Evolutionary conservation across 2,797 vertebrate species (phyloP).

Genomic region (Vipera ursinii): DNA sequence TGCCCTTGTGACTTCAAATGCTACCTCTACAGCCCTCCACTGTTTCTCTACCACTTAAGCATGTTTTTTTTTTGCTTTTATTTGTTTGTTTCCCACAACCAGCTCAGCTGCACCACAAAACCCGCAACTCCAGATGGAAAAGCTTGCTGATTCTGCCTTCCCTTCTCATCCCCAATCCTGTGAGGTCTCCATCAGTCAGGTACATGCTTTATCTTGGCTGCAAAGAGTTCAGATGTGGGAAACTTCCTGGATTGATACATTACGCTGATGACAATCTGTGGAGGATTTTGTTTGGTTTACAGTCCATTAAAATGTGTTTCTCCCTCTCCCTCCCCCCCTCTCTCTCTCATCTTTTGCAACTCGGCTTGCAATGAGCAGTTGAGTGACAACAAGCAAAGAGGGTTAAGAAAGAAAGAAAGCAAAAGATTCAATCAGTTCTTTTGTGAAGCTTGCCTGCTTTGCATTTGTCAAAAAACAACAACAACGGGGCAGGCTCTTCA

Average conservation of each 20-base stretch:
- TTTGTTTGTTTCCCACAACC: constrained; percentile 30
- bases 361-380: constrained; percentile 64
- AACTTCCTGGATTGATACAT: constrained; percentile 36
- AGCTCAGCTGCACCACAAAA: constrained; percentile 58
- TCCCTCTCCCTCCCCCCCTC: too few species aligned
- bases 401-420: background rate
- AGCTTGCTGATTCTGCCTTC: constrained; percentile 63
- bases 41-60: background rate
- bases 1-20: too few species aligned
- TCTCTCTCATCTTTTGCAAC: constrained; percentile 54
- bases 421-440: constrained; percentile 70
- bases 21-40: background rate
- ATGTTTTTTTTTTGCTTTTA: constrained; percentile 31
- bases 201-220: constrained; percentile 46
- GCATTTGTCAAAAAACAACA: constrained; percentile 47
- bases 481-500: constrained; percentile 47
- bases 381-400: constrained; percentile 62
- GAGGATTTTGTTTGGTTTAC: constrained; percentile 56
- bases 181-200: constrained; percentile 61
- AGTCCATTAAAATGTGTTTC: constrained; percentile 57
- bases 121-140: constrained; percentile 60
- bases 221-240: constrained; percentile 56
- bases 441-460: constrained; percentile 70
- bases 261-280: constrained; percentile 56
- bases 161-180: constrained; percentile 57